These are phyloP conservation scores for Rotaria sp. DNA, from an alignment of 2,888 invertebrate genomes.

Conservation along the genomic window DNA sequence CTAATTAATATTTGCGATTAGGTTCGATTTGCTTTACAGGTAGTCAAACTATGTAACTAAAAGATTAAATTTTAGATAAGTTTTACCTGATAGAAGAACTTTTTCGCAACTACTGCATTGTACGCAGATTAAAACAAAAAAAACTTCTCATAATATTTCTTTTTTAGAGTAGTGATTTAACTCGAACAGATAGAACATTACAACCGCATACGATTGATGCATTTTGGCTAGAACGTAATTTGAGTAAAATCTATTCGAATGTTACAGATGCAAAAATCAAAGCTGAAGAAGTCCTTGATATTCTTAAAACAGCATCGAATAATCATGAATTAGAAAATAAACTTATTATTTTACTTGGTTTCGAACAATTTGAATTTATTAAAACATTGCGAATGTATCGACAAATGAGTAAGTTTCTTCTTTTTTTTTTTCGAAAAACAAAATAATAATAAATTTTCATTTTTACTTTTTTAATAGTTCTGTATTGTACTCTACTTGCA, in stretches of 20 bases:
- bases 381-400: conserved; percentile 75
- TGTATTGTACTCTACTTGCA: conserved; percentile 88
- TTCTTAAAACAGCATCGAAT: conserved; percentile 75
- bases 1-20: too few species aligned
- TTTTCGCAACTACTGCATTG: too few species aligned
- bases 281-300: conserved; percentile 69
- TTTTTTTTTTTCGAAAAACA: not conserved
- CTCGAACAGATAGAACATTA: conserved; percentile 47
- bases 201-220: conserved; percentile 96
- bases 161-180: conserved; percentile 40
- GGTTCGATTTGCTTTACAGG: too few species aligned
- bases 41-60: too few species aligned
- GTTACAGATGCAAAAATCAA: conserved; percentile 88
- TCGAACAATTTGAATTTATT: conserved; percentile 93
- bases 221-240: conserved; percentile 89
- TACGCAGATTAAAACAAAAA: too few species aligned
- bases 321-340: conserved; percentile 96
- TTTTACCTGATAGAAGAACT: too few species aligned
- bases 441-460: not conserved
- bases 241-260: conserved; percentile 88
- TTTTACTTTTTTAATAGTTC: conserved; percentile 60
- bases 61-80: too few species aligned
- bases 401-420: conserved; percentile 59
- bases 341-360: conserved; percentile 82
- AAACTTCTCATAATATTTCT: too few species aligned